Evolutionary conservation across 2,888 invertebrate species (phyloP).

Genomic region (Antheraea yamamai): DNA sequence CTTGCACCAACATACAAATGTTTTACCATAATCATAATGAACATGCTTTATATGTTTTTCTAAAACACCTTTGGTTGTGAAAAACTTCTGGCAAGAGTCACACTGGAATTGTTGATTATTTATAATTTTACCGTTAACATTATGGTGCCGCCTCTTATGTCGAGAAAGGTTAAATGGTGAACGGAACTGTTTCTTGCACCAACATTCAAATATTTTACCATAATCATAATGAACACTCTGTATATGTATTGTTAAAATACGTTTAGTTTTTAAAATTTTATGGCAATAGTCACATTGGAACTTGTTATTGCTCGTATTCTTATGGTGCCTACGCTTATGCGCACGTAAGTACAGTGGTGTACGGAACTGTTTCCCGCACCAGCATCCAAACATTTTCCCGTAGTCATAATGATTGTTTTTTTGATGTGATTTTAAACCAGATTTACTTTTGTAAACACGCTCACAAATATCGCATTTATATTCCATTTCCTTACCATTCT

Average conservation of each 20-base stretch:
- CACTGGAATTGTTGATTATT: neutral
- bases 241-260: neutral
- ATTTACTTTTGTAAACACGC: neutral
- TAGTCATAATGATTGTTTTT: neutral
- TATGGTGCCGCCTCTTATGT: neutral
- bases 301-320: neutral
- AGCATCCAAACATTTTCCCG: neutral
- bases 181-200: neutral
- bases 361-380: slow-evolving; percentile 1
- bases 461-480: neutral
- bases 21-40: neutral
- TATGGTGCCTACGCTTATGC: neutral
- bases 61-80: neutral
- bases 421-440: neutral
- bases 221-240: neutral
- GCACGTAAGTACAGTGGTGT: neutral
- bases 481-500: neutral
- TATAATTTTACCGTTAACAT: neutral
- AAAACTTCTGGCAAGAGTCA: neutral
- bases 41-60: neutral
- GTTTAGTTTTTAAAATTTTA: neutral
- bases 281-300: neutral
- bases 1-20: neutral
- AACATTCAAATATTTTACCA: neutral
- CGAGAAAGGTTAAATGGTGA: neutral